Conservation (phyloP, 2,113 vertebrate species). For the Pelecanoides urinatrix region DNA sequence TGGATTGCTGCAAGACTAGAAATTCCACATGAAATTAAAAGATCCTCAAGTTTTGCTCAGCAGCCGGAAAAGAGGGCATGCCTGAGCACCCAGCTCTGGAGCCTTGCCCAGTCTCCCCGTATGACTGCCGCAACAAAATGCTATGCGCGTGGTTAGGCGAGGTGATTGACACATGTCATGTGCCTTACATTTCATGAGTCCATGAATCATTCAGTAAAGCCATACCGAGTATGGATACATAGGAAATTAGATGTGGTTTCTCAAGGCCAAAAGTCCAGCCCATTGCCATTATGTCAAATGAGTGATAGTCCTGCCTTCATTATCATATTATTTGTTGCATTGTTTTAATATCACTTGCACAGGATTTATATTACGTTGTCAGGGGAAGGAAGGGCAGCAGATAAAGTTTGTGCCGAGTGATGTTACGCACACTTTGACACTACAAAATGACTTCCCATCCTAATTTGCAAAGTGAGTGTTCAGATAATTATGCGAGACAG, state of each 20-base stretch:
- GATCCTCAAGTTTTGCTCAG: neutral
- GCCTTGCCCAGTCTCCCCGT: neutral
- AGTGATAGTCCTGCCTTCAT: neutral
- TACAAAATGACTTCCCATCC: neutral
- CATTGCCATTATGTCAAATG: neutral
- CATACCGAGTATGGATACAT: neutral
- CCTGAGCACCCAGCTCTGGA: neutral
- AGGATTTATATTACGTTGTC: neutral
- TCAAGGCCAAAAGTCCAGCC: neutral
- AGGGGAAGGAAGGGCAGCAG: neutral
- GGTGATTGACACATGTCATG: neutral
- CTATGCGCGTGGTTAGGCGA: accelerated
- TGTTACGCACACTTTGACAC: neutral
- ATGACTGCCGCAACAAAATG: neutral
- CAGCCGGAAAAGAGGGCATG: neutral
- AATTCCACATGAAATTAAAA: neutral
- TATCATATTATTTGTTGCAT: neutral
- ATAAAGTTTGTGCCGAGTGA: neutral
- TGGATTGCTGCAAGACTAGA: neutral
- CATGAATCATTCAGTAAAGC: neutral
- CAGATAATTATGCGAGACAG: neutral
- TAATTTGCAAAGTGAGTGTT: conserved; percentile 23
- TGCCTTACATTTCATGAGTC: neutral
- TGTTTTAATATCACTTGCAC: neutral
- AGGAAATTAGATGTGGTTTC: neutral